A percentile compares a stretch with the other conserved stretches of the same genome.
These are phyloP conservation scores for Cosmia trapezina DNA, from an alignment of 2,888 invertebrate species.

Conservation along the genomic window DNA sequence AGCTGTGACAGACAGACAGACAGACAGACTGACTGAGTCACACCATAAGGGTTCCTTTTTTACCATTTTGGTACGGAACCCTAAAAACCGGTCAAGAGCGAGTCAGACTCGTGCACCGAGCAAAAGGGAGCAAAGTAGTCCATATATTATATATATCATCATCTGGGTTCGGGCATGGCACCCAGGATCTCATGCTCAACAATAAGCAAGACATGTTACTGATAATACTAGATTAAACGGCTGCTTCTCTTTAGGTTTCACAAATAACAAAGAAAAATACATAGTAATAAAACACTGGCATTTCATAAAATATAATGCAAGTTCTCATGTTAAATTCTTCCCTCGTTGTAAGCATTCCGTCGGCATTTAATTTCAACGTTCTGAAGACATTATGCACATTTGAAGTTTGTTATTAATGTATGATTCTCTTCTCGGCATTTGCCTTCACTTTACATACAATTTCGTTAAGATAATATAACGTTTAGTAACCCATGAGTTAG, in stretches of 20 bases:
- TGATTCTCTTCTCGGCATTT: slow-evolving; percentile 24
- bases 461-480: background rate
- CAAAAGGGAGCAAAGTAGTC: no score
- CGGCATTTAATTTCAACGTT: slow-evolving; percentile 59
- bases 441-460: slow-evolving; percentile 27
- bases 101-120: no score
- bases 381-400: slow-evolving; percentile 54
- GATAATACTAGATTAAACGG: background rate
- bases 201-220: no score
- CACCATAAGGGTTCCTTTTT: no score
- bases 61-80: no score
- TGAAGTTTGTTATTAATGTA: slow-evolving; percentile 52
- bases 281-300: slow-evolving; percentile 29
- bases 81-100: no score
- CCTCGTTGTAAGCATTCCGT: slow-evolving; percentile 41
- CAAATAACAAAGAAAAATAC: slow-evolving; percentile 8
- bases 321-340: slow-evolving; percentile 54
- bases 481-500: slow-evolving; percentile 4
- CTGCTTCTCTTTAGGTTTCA: background rate
- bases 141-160: no score
- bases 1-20: no score
- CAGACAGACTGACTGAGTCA: no score
- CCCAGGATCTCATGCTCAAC: no score
- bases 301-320: slow-evolving; percentile 48
- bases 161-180: no score